Percentiles rank a stretch among this genome's conserved stretches.
phyloP scores from a whole-genome alignment of 2,888 invertebrate genomes.

The Andrena camellia region DNA sequence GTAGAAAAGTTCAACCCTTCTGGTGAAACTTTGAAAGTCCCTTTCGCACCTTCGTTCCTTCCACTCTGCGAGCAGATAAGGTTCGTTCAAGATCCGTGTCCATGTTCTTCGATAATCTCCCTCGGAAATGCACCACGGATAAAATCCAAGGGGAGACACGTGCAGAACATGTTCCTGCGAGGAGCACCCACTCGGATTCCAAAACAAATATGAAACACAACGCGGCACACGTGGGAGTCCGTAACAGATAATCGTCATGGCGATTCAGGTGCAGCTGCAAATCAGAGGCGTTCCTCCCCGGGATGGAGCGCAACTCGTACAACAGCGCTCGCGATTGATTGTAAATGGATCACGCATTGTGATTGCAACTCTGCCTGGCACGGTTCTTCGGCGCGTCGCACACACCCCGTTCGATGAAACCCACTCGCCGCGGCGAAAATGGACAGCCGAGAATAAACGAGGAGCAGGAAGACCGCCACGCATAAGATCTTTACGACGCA shows the following conservation, averaged over 20 bases:
- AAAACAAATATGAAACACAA: conserved; percentile 23
- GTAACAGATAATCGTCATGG: conserved; percentile 23
- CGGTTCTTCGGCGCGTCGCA: not conserved
- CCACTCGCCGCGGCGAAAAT: conserved; percentile 3
- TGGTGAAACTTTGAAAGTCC: too few relatives aligned
- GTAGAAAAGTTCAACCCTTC: too few relatives aligned
- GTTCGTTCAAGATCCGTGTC: too few relatives aligned
- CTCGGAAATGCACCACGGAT: not conserved
- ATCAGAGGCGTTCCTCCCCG: conserved; percentile 22
- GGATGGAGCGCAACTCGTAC: not conserved
- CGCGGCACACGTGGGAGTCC: conserved; percentile 29
- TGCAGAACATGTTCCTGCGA: not conserved
- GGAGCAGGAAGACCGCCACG: conserved; percentile 33
- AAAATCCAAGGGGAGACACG: not conserved
- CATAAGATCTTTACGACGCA: conserved; percentile 39
- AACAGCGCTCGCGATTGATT: conserved; percentile 23
- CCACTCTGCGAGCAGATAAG: too few relatives aligned
- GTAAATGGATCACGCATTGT: conserved; percentile 9
- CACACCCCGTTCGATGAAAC: not conserved
- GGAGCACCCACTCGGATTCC: conserved; percentile 46
- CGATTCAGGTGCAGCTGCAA: conserved; percentile 39
- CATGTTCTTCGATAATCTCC: not conserved
- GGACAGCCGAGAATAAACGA: conserved; percentile 26
- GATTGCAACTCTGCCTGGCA: not conserved
- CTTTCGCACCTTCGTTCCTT: too few relatives aligned